Conservation (phyloP, 1,140 invertebrate genomes). For the Heterodera schachtii region DNA sequence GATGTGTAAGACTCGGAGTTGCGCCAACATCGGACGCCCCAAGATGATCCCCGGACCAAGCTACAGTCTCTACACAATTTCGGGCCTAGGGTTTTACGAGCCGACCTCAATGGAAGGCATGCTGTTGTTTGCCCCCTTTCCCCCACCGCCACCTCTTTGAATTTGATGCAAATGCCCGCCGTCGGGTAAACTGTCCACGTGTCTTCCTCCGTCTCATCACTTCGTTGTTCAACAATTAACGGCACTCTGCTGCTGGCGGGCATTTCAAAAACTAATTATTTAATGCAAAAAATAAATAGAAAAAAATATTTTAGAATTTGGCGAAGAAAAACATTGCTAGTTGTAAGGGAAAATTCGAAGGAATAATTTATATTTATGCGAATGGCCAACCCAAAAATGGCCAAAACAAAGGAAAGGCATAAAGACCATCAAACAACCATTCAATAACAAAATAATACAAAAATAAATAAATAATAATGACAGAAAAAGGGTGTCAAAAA, state of each 20-base stretch:
- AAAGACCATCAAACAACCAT: too few species aligned
- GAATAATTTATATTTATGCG: slow-evolving; percentile 18
- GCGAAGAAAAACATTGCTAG: neutral
- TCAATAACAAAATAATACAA: neutral
- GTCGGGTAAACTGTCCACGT: slow-evolving; percentile 35
- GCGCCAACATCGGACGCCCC: too few species aligned
- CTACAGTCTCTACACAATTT: too few species aligned
- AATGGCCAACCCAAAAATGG: too few species aligned
- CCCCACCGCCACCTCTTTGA: slow-evolving; percentile 26
- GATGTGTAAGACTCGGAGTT: too few species aligned
- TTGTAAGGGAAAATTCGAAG: neutral
- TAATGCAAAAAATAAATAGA: neutral
- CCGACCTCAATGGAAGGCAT: too few species aligned
- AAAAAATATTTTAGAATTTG: neutral
- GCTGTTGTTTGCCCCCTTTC: too few species aligned
- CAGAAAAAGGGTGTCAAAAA: slow-evolving; percentile 69
- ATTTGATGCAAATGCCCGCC: slow-evolving; percentile 41
- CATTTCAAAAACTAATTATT: neutral
- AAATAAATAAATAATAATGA: neutral
- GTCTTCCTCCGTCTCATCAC: slow-evolving; percentile 13
- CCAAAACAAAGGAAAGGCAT: too few species aligned
- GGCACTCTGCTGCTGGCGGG: neutral
- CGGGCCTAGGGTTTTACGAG: too few species aligned
- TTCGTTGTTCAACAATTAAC: slow-evolving; percentile 7
- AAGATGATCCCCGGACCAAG: too few species aligned